Evolutionary conservation across 2,113 vertebrate species (phyloP), one percentile per base, ranked within the genome.

Genomic region (Hippocampus guttulatus): DNA sequence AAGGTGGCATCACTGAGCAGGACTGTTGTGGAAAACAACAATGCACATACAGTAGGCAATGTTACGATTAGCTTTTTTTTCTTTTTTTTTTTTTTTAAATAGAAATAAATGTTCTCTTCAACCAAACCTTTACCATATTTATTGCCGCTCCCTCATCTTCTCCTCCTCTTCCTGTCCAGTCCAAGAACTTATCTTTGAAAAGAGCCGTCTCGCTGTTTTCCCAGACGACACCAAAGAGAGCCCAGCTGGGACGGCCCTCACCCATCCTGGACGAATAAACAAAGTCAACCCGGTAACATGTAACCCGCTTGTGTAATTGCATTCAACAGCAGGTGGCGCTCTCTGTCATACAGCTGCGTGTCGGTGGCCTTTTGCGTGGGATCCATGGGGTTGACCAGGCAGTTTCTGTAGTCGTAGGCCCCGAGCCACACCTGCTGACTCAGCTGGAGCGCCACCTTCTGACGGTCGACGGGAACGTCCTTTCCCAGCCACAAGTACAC

Each of bases 401-500:
- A 94, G 88, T 88, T 92, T 75, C 88, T 91, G 86, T 94, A 94
- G 88, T 94, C 92, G 12, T 92, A 94, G 1, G 81, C 73, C 47
- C 92, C 91, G 2, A 40, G 85, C 92, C 91, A 93, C 75, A 94
- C 85, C 81, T 94, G 93, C 71, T 84, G 88, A 81, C 87, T 92
- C 84, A 94, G 80, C 76, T 92, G 89, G 11, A 91, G 75, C 1
- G 91, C 91, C 38, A 93, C 76, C 45, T 78, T 91, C 73, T 84
- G 89, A 9, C 87, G 85, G 45, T 84, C 57, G 41, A 64, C 69
- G 21, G 90, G 74, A 27, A 90, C 91, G 3, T 92, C 88, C 76
- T 80, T 86, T 25, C 93, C 93, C 0, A 84, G 88, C 93, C 93
- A 94, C 71, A 94, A 84, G 83, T 94, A 94, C 64, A 94, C 84